Percentiles rank a stretch among this genome's conserved stretches.
These are phyloP conservation scores for Scleropages formosus DNA, from an alignment of 2,797 vertebrate species.

Conservation along the genomic window DNA sequence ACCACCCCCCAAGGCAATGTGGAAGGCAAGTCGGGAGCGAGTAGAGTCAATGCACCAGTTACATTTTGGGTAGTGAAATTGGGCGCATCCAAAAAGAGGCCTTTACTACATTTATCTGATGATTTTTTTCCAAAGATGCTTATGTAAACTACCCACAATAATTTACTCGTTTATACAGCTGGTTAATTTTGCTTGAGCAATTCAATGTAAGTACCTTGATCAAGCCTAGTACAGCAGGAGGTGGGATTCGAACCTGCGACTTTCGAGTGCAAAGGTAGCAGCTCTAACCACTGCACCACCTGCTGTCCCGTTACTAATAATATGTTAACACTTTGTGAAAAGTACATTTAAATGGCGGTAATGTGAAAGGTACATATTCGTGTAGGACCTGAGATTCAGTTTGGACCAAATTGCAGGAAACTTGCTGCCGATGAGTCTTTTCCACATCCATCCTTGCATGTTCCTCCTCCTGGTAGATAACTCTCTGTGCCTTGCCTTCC, in stretches of 20 bases:
- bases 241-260: no score
- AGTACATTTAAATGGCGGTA: background rate
- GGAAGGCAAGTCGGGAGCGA: constrained; percentile 63
- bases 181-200: no score
- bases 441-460: constrained; percentile 83
- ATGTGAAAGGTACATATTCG: background rate
- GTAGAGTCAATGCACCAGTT: constrained; percentile 48
- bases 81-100: background rate
- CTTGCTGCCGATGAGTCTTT: constrained; percentile 52
- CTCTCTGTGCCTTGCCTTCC: constrained; percentile 80
- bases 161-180: no score
- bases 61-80: constrained; percentile 23
- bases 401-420: background rate
- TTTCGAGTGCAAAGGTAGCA: no score
- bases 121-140: constrained; percentile 26
- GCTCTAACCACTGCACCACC: no score
- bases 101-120: no score
- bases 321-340: no score
- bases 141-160: background rate
- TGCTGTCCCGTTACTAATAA: no score
- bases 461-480: constrained; percentile 74
- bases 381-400: background rate
- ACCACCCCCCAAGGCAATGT: constrained; percentile 55
- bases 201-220: no score
- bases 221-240: no score